Evolutionary conservation across 2,797 vertebrate species (phyloP), one percentile per base, ranked within the genome.

Genomic region (Staurois parvus): DNA sequence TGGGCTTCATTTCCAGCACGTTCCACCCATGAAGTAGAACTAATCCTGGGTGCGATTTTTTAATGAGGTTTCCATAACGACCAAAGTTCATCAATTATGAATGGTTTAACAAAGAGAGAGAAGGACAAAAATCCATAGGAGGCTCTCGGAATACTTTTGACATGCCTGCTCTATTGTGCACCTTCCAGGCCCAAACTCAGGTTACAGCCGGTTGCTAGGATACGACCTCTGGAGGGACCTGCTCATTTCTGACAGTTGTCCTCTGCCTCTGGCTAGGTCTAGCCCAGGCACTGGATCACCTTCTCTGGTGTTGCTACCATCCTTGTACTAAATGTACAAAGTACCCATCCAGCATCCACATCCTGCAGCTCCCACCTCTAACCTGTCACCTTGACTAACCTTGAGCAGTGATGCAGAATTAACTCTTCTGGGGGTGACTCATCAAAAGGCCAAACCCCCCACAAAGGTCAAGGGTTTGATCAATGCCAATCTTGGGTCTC

Each of bases 331-430:
- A 5, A 37, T 37, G 34, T 37, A 26, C 24, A 1, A 45, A 12
- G 11, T 11, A 42, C 17, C 30, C 37, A 24, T 12, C 9, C 24
- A 6, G 26, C 75, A 68, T n/a, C 52, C 21, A 59, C 59, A 8
- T 11, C 64, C 21, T 37, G 28, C 26, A 74, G 32, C 29, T 37
- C 34, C 32, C 40, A 8, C 10, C 29, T 70, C 75, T 28, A 83
- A 42, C 85, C 79, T 81, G 78, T 96, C 96, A 96, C 97, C 97
- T 97, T 97, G 94, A 94, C 93, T 97, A 95, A 96, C 96, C 96
- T 98, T 98, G 96, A 93, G 88, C 89, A 84, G 66, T 96, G 95
- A 96, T 96, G 97, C 96, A 96, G 92, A 96, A 96, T 97, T 96
- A 97, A 97, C 96, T 37, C 37, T 10, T 8, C 37, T 37, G 37